Percentiles rank a stretch among this genome's conserved stretches.
phyloP scores from a whole-genome alignment of 2,888 invertebrate genomes.

The Nomada ruficornis region DNA sequence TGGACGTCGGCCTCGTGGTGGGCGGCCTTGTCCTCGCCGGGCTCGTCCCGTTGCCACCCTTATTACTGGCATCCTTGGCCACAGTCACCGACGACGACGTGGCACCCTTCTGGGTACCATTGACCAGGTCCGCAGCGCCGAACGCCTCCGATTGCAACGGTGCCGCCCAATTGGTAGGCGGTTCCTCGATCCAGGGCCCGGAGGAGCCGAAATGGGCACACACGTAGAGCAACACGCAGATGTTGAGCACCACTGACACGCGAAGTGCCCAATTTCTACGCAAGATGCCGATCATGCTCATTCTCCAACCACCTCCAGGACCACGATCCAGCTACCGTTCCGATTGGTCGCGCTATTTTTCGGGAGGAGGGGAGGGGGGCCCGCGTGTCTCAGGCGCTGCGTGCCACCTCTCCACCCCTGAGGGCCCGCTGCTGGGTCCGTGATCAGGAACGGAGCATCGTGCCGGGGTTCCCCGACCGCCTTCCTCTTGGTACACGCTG shows the following conservation, averaged over 20 bases:
- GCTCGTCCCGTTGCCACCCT: constrained; percentile 28
- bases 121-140: constrained; percentile 78
- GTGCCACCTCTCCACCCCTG: constrained; percentile 46
- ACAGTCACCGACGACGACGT: constrained; percentile 42
- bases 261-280: constrained; percentile 90
- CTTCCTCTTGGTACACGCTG: constrained; percentile 32
- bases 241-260: constrained; percentile 90
- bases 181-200: constrained; percentile 84
- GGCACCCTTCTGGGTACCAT: constrained; percentile 63
- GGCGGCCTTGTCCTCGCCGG: constrained; percentile 44
- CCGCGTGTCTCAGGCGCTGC: neutral
- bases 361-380: no score
- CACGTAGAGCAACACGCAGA: constrained; percentile 89
- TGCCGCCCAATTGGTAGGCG: constrained; percentile 76
- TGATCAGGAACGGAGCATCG: constrained; percentile 62
- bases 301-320: constrained; percentile 59
- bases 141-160: constrained; percentile 84
- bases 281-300: constrained; percentile 83
- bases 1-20: constrained; percentile 55
- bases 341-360: no score
- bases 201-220: constrained; percentile 87
- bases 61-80: constrained; percentile 41
- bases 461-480: constrained; percentile 24
- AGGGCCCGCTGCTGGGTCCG: constrained; percentile 42
- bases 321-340: constrained; percentile 38